Evolutionary conservation across 2,113 vertebrate species (phyloP).

Genomic region (Heterochromis multidens): DNA sequence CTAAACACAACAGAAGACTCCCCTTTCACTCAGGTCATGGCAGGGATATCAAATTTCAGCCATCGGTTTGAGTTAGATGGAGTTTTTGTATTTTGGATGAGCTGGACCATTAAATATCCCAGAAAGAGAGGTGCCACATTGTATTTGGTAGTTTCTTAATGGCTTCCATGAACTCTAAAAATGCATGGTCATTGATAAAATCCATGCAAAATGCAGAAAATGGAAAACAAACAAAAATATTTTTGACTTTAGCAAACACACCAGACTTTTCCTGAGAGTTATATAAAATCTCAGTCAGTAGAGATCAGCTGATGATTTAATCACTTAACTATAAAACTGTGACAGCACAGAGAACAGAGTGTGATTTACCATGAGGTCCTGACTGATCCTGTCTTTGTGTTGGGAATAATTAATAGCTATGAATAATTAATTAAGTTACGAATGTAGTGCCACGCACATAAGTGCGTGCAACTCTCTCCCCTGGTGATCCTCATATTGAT

Average conservation of each 20-base stretch:
- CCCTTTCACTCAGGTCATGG: not conserved
- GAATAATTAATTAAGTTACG: not conserved
- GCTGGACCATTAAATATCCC: not conserved
- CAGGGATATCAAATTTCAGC: not conserved
- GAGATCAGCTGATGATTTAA: not conserved
- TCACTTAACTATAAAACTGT: not conserved
- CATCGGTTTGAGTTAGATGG: not conserved
- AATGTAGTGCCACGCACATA: not conserved
- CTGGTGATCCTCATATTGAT: no score
- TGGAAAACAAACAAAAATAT: not conserved
- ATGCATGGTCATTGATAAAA: not conserved
- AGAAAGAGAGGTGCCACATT: not conserved
- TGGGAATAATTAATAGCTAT: not conserved
- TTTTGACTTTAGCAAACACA: not conserved
- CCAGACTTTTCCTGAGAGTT: not conserved
- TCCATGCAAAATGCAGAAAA: not conserved
- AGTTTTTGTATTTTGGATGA: not conserved
- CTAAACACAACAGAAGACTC: not conserved
- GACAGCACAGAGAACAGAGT: not conserved
- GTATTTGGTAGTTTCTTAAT: not conserved
- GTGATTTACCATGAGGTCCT: not conserved
- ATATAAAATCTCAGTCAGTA: no score
- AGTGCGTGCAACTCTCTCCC: not conserved
- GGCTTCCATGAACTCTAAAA: not conserved
- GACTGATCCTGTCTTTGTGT: not conserved